Conservation (phyloP, 2,888 invertebrate genomes). For the Geophilus truncorum region DNA sequence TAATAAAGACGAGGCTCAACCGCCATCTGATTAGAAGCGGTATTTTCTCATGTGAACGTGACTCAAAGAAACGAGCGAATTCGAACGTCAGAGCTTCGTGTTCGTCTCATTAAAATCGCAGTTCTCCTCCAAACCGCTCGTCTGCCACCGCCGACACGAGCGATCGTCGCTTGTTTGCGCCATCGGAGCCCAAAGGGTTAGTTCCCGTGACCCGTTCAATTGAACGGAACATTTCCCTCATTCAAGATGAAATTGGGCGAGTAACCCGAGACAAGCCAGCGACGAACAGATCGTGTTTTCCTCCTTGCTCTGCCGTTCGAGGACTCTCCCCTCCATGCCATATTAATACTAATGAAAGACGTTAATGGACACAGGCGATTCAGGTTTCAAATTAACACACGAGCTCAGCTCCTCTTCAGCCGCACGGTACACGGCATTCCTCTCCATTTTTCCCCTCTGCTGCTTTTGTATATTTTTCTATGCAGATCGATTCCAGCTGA, state of each 20-base stretch:
- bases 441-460: not conserved
- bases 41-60: conserved; percentile 20
- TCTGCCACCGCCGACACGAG: not conserved
- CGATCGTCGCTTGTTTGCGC: conserved; percentile 7
- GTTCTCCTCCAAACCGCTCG: not conserved
- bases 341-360: conserved; percentile 20
- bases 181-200: conserved; percentile 12
- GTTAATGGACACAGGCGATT: conserved; percentile 4
- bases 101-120: conserved; percentile 1
- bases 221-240: conserved; percentile 20
- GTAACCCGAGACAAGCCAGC: not conserved
- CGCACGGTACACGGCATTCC: not conserved
- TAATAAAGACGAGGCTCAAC: not conserved
- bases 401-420: not conserved
- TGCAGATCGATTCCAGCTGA: conserved; percentile 6
- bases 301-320: not conserved
- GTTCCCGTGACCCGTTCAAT: conserved; percentile 20
- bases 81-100: not conserved
- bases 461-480: conserved; percentile 11
- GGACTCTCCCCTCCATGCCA: not conserved
- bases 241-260: conserved; percentile 20
- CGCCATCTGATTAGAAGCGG: conserved; percentile 15
- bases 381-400: conserved; percentile 16
- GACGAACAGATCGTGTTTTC: not conserved
- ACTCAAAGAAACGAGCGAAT: not conserved